Conservation (phyloP, 2,888 invertebrate species). For the Calameuta filiformis region DNA sequence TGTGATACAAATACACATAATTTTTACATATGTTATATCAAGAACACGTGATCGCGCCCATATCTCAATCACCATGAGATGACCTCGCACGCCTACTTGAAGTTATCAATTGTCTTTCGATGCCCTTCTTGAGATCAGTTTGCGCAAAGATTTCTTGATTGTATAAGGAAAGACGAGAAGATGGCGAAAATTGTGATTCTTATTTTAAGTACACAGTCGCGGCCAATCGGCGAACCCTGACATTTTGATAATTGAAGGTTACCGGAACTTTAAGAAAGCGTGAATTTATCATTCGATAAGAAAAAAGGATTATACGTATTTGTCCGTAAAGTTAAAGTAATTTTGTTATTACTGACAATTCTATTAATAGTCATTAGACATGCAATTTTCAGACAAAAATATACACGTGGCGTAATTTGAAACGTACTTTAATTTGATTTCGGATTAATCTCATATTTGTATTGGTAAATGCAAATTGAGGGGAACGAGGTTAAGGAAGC, state of each 20-base stretch:
- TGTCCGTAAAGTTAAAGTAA: neutral
- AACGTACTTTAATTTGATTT: neutral
- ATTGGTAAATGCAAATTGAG: neutral
- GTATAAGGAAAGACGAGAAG: neutral
- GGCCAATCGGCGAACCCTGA: neutral
- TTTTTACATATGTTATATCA: neutral
- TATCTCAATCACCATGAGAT: neutral
- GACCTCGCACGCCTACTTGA: neutral
- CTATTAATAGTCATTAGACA: no score
- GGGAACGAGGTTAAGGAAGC: neutral
- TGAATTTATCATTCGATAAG: neutral
- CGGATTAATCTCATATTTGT: neutral
- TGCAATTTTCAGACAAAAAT: no score
- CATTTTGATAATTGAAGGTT: neutral
- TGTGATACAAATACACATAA: neutral
- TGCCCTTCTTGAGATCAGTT: neutral
- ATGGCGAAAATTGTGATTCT: neutral
- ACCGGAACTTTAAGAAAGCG: neutral
- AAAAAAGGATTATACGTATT: neutral
- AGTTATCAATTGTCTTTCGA: neutral
- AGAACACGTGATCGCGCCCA: neutral
- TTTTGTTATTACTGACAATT: no score
- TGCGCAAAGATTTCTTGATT: neutral
- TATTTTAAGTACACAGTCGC: neutral
- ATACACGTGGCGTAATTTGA: no score